These are phyloP conservation scores for Chionomys nivalis DNA, from an alignment of 2,113 vertebrate species.

Conservation along the genomic window DNA sequence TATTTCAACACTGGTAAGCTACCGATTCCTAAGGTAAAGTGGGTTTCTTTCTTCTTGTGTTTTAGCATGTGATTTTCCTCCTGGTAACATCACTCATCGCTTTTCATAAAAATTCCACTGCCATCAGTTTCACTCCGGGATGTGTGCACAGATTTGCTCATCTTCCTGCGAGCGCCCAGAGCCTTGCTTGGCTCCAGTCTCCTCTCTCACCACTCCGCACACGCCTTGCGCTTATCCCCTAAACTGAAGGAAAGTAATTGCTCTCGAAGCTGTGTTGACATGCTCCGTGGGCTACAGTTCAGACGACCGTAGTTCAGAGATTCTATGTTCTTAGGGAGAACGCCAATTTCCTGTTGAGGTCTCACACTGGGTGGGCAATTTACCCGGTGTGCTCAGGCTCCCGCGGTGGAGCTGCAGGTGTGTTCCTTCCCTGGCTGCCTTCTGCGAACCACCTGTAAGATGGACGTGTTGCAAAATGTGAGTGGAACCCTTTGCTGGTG, in stretches of 20 bases:
- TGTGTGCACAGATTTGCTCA: slow-evolving; percentile 45
- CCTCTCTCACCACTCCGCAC: slow-evolving; percentile 66
- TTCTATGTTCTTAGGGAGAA: slow-evolving; percentile 58
- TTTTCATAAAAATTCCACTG: slow-evolving; percentile 46
- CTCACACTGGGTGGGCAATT: slow-evolving; percentile 52
- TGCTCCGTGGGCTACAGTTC: slow-evolving; percentile 59
- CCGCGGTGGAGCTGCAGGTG: slow-evolving; percentile 40
- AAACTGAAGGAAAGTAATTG: slow-evolving; percentile 68
- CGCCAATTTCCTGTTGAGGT: slow-evolving; percentile 63
- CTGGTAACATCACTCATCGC: slow-evolving; percentile 36
- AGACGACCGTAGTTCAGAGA: slow-evolving; percentile 64
- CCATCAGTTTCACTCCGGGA: slow-evolving; percentile 34
- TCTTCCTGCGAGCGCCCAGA: slow-evolving; percentile 52
- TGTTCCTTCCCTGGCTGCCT: not conserved
- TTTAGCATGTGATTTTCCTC: not conserved
- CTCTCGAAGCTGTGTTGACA: slow-evolving; percentile 71
- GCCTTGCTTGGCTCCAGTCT: not conserved
- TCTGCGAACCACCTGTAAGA: slow-evolving; percentile 23
- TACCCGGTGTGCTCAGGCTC: not conserved
- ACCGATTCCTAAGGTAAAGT: slow-evolving; percentile 48
- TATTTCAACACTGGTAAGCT: slow-evolving; percentile 23
- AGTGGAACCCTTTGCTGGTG: not conserved
- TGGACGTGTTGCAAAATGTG: not conserved
- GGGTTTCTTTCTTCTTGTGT: not conserved
- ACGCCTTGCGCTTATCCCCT: slow-evolving; percentile 60